Evolutionary conservation across 1,140 invertebrate species (phyloP).

Genomic region (Pentalonia nigronervosa): DNA sequence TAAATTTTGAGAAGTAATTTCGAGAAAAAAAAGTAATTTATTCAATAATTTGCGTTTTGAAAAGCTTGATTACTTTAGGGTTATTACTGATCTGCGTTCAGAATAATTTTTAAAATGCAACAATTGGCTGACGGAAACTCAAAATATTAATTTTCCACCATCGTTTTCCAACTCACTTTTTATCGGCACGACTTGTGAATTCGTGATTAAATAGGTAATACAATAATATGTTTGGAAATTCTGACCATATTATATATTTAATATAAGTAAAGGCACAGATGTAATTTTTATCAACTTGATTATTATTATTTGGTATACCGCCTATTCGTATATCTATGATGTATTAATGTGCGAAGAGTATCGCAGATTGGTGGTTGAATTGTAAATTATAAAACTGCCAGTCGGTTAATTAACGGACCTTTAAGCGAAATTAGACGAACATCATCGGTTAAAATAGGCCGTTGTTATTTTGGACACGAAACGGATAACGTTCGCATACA

Average conservation of each 20-base stretch:
- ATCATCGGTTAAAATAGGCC: background rate
- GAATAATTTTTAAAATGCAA: background rate
- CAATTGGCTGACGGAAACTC: background rate
- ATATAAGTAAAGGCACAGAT: background rate
- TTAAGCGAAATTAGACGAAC: background rate
- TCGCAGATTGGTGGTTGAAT: background rate
- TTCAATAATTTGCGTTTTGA: background rate
- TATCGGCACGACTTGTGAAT: background rate
- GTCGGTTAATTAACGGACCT: background rate
- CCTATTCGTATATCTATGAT: too few relatives aligned
- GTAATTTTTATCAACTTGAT: background rate
- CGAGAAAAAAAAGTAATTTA: background rate
- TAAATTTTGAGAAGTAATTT: background rate
- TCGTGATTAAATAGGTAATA: background rate
- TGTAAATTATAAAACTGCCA: background rate
- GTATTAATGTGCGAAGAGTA: background rate
- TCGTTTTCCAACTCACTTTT: background rate
- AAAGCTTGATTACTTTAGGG: background rate
- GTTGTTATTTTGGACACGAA: conserved; percentile 9
- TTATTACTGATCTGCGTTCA: background rate
- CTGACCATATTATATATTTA: background rate
- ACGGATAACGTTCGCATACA: background rate
- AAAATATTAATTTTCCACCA: background rate
- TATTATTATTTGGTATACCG: background rate
- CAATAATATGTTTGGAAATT: background rate